Evolutionary conservation across 2,797 vertebrate species (phyloP), one percentile per base, ranked within the genome.

Genomic region (Sternarchorhynchus goeldii): DNA sequence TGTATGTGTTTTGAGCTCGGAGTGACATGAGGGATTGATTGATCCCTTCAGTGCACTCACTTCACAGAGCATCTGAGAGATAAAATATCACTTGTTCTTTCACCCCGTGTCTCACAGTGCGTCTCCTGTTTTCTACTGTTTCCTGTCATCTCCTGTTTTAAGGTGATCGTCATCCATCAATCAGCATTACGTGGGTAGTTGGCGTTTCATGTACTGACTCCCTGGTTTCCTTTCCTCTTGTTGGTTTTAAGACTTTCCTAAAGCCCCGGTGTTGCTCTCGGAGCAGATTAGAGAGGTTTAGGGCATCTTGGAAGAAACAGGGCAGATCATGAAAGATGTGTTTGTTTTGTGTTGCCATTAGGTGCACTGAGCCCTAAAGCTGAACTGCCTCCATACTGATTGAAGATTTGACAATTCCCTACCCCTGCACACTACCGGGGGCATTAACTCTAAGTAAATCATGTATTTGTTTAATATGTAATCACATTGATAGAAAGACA

Each of bases 341-440:
- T 10, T 10, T 31, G 17, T 25, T 34, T 50, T 50, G 45, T 8
- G 62, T 18, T n/a, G 32, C 4, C 2, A 20, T 41, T 41, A 66
- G 18, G 63, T 66, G 63, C 36, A 66, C 34, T 66, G 39, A 66
- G 63, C 63, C 63, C 20, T 66, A 39, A 41, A 66, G 32, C 32
- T 41, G 8, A 66, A 21, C n/a, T 39, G 6, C 32, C 45, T 65
- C 8, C 20, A n/a, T 7, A 2, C 4, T 34, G 20, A 29, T 34
- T 8, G 6, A 20, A 64, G 62, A 36, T 50, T 10, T 50, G 10
- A 14, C 39, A 41, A 41, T 64, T 64, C 2, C 5, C 62, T 64
- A 32, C 18, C 17, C 62, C 3, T 64, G 34, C 63, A 41, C 34
- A 10, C 18, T 66, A 5, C 18, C 20, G 36, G 8, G 21, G 45